Base-by-base conservation (phyloP, 2,113 vertebrate species). In the Misgurnus anguillicaudatus region DNA sequence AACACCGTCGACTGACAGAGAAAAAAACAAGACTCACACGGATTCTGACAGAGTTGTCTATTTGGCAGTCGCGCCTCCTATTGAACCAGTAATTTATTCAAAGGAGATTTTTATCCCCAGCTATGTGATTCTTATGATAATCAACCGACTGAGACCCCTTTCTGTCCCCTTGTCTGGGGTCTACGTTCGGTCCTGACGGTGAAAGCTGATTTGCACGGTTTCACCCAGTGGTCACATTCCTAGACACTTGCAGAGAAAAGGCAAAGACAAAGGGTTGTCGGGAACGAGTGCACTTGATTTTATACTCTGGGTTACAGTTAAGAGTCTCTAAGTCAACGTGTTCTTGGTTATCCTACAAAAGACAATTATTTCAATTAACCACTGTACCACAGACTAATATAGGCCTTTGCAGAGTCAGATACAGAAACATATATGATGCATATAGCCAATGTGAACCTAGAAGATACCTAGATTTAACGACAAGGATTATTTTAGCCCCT, bases 51-150 rank as follows among this genome's bases (percentile, higher is more conserved):
- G 88, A 94, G 92, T 93, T 93, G 92, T 93, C 92, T 94, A 88
- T 92, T 91, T 94, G 91, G 92, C 91, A 92, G 92, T 90, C 91
- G 91, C 87, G 90, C 92, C 93, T 93, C 90, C 93, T 93, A 93
- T 94, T 93, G 89, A 94, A 91, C 31, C 82, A 72, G 86, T 92
- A 93, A 94, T 94, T 91, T 94, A 94, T 94, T 94, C 93, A 94
- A 93, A 94, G 90, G 93, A 93, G 92, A 93, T 92, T 94, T 92
- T 93, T 84, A 88, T 92, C 91, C 91, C 90, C 88, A 87, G 86
- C 86, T 90, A 89, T 90, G 87, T 91, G 88, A 92, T 94, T 94
- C 89, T 94, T 89, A 92, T 93, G 93, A 91, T 92, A 92, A 93
- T 93, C 81, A 85, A 60, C 82, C 80, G 86, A 89, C 89, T 89